Evolutionary conservation across 2,888 invertebrate genomes (phyloP).

Genomic region (Chymomyza amoena): DNA sequence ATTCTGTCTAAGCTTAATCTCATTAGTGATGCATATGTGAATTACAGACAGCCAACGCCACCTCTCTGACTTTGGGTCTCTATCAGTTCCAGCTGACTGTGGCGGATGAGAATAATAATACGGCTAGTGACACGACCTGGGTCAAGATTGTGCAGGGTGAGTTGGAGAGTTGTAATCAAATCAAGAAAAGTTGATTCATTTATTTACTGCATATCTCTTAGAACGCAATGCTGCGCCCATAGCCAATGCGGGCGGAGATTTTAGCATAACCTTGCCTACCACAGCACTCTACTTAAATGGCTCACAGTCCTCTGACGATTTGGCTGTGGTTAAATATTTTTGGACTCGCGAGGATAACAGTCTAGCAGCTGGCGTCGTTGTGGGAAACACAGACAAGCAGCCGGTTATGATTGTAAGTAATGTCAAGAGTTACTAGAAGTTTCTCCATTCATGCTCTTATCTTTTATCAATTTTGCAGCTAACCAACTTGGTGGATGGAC

Average conservation of each 20-base stretch:
- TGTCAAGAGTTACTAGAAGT: slow-evolving; percentile 55
- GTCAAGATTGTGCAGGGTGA: slow-evolving; percentile 91
- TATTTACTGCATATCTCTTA: slow-evolving; percentile 71
- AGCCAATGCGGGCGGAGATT: slow-evolving; percentile 93
- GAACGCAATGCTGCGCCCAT: slow-evolving; percentile 93
- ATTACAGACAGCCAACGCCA: slow-evolving; percentile 84
- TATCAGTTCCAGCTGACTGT: slow-evolving; percentile 91
- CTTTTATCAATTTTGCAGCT: slow-evolving; percentile 79
- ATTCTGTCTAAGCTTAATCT: background rate
- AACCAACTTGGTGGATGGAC: slow-evolving; percentile 90
- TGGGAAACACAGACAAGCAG: slow-evolving; percentile 87
- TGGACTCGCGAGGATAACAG: slow-evolving; percentile 90
- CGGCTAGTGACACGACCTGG: slow-evolving; percentile 85
- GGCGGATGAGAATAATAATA: slow-evolving; percentile 90
- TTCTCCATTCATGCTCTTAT: slow-evolving; percentile 10
- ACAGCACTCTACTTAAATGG: slow-evolving; percentile 90
- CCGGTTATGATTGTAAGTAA: slow-evolving; percentile 85
- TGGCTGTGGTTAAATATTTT: slow-evolving; percentile 89
- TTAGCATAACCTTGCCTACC: slow-evolving; percentile 86
- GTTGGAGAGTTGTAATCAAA: background rate
- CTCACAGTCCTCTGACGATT: slow-evolving; percentile 90
- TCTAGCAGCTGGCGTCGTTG: slow-evolving; percentile 90
- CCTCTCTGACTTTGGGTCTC: slow-evolving; percentile 89
- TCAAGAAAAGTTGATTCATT: background rate
- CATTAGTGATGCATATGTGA: background rate